These are phyloP conservation scores for Anastatus disparis DNA, from an alignment of 1,140 invertebrate genomes.

Conservation along the genomic window DNA sequence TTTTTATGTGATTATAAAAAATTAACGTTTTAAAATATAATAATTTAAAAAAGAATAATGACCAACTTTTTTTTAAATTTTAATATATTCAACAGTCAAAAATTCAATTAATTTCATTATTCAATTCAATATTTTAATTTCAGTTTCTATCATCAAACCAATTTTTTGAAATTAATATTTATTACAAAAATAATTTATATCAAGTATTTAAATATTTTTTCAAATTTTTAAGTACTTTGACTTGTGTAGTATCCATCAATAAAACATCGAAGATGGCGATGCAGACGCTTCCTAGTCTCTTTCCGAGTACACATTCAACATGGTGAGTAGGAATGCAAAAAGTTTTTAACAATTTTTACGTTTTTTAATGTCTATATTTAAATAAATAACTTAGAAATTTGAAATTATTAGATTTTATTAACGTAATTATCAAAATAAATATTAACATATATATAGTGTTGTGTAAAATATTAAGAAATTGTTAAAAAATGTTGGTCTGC, in stretches of 20 bases:
- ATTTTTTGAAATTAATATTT: too few species aligned
- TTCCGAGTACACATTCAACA: slow-evolving; percentile 49
- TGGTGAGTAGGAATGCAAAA: slow-evolving; percentile 49
- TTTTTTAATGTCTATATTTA: not conserved
- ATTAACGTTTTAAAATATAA: too few species aligned
- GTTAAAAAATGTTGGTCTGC: not conserved
- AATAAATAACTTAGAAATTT: not conserved
- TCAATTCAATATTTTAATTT: too few species aligned
- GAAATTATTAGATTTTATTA: not conserved
- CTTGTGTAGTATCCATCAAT: slow-evolving; percentile 1
- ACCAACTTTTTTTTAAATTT: too few species aligned
- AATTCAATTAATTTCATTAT: too few species aligned
- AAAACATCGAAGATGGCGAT: slow-evolving; percentile 38
- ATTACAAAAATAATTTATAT: too few species aligned
- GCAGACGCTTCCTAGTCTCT: slow-evolving; percentile 47
- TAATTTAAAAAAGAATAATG: too few species aligned
- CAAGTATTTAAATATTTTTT: too few species aligned
- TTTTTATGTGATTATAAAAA: too few species aligned
- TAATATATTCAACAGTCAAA: too few species aligned
- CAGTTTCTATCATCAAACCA: too few species aligned
- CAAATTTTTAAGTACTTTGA: too few species aligned
- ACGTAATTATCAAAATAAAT: not conserved
- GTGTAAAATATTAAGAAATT: not conserved
- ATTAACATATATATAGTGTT: not conserved
- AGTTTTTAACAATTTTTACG: not conserved